phyloP scores from a whole-genome alignment of 2,113 vertebrate genomes.

The Leptosomus discolor region DNA sequence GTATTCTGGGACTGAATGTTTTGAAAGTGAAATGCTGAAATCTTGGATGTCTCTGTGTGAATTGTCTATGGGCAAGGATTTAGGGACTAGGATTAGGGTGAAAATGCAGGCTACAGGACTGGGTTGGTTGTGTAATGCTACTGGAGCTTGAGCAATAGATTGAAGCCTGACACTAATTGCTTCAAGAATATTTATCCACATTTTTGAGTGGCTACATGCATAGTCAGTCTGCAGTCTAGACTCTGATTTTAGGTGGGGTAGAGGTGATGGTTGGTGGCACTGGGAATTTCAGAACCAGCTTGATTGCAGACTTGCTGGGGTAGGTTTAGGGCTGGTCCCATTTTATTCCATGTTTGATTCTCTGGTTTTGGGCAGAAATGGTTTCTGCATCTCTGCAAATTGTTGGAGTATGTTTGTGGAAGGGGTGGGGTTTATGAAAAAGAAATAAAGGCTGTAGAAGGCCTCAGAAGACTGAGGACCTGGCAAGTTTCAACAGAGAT shows the following conservation, averaged over 20 bases:
- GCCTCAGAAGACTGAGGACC: neutral
- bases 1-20: neutral
- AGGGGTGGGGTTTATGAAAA: neutral
- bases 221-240: neutral
- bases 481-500: neutral
- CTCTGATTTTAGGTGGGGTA: neutral
- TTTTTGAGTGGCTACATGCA: rapidly evolving
- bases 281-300: neutral
- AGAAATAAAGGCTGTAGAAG: neutral
- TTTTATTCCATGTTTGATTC: neutral
- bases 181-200: neutral
- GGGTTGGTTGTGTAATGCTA: neutral
- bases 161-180: neutral
- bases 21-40: neutral
- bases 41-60: neutral
- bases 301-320: neutral
- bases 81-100: neutral
- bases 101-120: neutral
- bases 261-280: neutral
- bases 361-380: neutral
- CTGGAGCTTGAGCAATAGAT: neutral
- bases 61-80: neutral
- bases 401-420: neutral
- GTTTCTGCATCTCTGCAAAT: neutral
- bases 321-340: neutral